Evolutionary conservation across 2,888 invertebrate species (phyloP).

Genomic region (Cosmia pyralina): DNA sequence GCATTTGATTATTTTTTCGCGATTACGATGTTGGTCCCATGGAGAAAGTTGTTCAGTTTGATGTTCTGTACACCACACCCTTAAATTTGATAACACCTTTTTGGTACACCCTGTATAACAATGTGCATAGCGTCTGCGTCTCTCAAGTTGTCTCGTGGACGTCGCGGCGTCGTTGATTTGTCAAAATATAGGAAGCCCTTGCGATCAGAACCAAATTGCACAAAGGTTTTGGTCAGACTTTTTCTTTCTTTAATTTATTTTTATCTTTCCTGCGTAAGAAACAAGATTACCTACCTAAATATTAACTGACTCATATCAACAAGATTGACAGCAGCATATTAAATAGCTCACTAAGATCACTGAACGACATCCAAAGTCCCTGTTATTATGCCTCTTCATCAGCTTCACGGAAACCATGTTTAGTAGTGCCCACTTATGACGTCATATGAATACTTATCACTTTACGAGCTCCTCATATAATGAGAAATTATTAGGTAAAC

Average conservation of each 20-base stretch:
- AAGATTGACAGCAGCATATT: constrained; percentile 3
- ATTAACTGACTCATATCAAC: neutral
- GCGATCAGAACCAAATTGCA: neutral
- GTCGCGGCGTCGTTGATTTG: neutral
- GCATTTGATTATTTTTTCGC: no score
- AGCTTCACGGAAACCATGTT: neutral
- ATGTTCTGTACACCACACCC: no score
- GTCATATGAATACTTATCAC: constrained; percentile 12
- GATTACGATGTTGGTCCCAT: no score
- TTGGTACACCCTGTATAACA: no score
- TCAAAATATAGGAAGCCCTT: neutral
- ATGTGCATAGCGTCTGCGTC: no score
- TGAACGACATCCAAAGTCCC: neutral
- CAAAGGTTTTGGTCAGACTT: neutral
- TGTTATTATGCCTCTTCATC: constrained; percentile 18
- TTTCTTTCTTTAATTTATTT: neutral
- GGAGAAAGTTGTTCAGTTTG: no score
- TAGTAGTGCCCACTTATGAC: neutral
- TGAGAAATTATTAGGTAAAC: constrained; percentile 13
- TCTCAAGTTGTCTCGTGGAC: neutral
- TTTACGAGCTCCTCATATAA: neutral
- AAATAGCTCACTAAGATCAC: constrained; percentile 5
- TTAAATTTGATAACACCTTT: no score
- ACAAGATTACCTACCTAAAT: neutral
- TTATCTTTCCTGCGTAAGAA: neutral